Evolutionary conservation across 2,113 vertebrate genomes (phyloP).

Genomic region (Cynopterus brachyotis): DNA sequence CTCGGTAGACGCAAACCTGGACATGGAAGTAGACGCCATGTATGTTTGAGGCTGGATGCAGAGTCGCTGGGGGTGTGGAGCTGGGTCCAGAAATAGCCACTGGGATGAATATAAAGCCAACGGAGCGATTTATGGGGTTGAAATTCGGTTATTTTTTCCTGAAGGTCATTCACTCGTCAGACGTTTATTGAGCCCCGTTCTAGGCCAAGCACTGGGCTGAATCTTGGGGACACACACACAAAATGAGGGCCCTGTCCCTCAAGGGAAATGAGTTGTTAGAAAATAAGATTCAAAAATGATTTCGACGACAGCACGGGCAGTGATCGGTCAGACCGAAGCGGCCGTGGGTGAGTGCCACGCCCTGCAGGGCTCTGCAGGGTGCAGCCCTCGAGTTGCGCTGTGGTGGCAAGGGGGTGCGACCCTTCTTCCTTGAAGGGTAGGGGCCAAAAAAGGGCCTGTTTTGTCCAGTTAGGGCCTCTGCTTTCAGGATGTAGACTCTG

Average conservation of each 20-base stretch:
- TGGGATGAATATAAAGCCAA: background rate
- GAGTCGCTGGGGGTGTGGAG: too few relatives aligned
- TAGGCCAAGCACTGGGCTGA: background rate
- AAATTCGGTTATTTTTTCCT: background rate
- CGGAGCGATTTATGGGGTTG: background rate
- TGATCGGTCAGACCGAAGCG: background rate
- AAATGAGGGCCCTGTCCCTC: background rate
- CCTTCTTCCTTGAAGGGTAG: background rate
- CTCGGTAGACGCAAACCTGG: background rate
- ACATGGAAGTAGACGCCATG: fast-evolving
- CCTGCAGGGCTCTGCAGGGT: background rate
- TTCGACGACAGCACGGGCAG: too few relatives aligned
- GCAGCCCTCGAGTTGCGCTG: background rate
- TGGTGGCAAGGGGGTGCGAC: too few relatives aligned
- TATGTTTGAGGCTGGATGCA: background rate
- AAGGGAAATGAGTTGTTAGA: background rate
- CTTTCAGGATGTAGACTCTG: background rate
- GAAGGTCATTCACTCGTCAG: background rate
- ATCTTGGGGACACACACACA: background rate
- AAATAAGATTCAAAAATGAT: background rate
- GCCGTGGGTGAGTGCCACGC: background rate
- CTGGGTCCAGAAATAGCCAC: background rate
- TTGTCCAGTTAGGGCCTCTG: background rate
- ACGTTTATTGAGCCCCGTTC: background rate
- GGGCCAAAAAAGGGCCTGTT: background rate